These are phyloP conservation scores for Polypterus bichir DNA, from an alignment of 2,113 vertebrate species.

Conservation along the genomic window DNA sequence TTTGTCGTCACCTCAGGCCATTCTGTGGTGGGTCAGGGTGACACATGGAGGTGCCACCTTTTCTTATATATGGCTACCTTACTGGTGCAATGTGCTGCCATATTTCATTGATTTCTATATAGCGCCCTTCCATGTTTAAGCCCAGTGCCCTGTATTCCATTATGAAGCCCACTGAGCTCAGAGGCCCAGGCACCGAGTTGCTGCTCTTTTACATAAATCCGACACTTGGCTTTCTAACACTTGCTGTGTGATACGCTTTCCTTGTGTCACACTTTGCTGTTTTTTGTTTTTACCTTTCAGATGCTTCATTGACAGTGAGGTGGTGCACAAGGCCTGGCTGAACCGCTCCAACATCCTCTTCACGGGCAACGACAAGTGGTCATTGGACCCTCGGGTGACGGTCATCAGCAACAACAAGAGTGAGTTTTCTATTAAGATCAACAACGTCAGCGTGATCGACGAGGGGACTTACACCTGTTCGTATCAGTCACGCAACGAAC, in stretches of 20 bases:
- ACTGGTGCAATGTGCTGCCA: no score
- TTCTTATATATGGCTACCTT: no score
- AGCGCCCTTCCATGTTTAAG: no score
- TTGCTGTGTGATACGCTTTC: background rate
- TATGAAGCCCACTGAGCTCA: no score
- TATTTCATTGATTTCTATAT: no score
- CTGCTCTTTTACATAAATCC: no score
- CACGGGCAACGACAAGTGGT: slow-evolving; percentile 78
- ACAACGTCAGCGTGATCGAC: slow-evolving; percentile 62
- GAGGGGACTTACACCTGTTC: slow-evolving; percentile 83
- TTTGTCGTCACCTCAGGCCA: no score
- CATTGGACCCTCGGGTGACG: slow-evolving; percentile 66
- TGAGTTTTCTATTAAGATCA: slow-evolving; percentile 77
- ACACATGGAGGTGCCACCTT: no score
- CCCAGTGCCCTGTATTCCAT: no score
- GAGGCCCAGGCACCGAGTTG: no score
- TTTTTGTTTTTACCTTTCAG: slow-evolving; percentile 28
- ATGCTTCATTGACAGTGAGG: slow-evolving; percentile 74
- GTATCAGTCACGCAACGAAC: slow-evolving; percentile 75
- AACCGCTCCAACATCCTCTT: slow-evolving; percentile 86
- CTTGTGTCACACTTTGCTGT: background rate
- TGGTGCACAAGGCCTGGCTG: slow-evolving; percentile 81
- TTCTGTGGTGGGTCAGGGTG: no score
- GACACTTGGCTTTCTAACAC: no score
- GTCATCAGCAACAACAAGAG: slow-evolving; percentile 66